These are phyloP conservation scores for Myioborus melanocephalus DNA, from an alignment of 2,797 vertebrate genomes.

Conservation along the genomic window DNA sequence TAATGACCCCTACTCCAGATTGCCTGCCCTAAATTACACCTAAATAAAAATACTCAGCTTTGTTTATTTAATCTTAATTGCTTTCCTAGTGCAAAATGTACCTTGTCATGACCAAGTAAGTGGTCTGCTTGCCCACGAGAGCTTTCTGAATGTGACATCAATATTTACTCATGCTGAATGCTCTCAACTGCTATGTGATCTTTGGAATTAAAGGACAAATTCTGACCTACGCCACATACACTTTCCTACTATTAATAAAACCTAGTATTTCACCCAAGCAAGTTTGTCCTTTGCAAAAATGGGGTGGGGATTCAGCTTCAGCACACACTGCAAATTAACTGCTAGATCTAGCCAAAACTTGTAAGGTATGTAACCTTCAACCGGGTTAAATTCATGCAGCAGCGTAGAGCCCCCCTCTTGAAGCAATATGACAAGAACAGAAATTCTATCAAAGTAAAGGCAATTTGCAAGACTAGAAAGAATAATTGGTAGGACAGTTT, in stretches of 20 bases:
- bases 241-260: neutral
- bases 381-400: neutral
- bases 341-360: neutral
- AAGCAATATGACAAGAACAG: neutral
- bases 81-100: constrained; percentile 13
- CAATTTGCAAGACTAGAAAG: neutral
- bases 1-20: neutral
- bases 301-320: neutral
- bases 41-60: neutral
- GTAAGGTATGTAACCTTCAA: neutral
- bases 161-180: constrained; percentile 20
- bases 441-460: neutral
- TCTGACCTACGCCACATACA: neutral
- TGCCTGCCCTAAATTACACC: neutral
- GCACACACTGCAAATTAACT: neutral
- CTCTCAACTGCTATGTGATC: neutral
- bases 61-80: constrained; percentile 19
- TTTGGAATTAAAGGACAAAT: constrained; percentile 47
- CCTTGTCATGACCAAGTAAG: neutral
- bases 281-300: neutral
- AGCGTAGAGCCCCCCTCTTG: neutral
- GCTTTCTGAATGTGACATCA: neutral
- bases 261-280: neutral
- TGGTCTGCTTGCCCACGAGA: neutral
- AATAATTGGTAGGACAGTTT: neutral